Base-by-base conservation (phyloP, 1,140 invertebrate genomes). In the Trialeurodes vaporariorum region DNA sequence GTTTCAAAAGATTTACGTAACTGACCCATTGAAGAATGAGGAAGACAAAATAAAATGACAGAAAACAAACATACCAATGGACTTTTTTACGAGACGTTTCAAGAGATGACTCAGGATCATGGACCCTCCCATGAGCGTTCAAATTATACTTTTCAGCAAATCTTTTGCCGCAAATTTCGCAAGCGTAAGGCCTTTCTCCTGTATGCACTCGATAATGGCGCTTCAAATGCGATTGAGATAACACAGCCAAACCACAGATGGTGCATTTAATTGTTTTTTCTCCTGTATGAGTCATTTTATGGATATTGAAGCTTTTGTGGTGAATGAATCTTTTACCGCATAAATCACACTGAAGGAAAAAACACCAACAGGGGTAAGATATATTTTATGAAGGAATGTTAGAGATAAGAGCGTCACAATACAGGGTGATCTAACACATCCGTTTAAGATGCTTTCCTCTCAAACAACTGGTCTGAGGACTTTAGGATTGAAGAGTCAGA, bases 181-280 rank as follows among this genome's bases (percentile, higher is more conserved):
- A 89, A 65, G 76, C 80, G 72, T 85, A 87, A 2, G 84, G 84
- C 75, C 85, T 85, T 75, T 88, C 86, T 21, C 85, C 84, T 0
- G 85, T 87, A 72, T 88, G 86, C 2, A 83, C 84, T 49, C 85
- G 79, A 73, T 86, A 79, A 72, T 88, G 87, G 9, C 85, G 79
- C 76, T 85, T 85, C 69, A 86, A 80, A 75, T 87, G 85, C 68
- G 84, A 86, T 71, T 81, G 81, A 65, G 84, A 85, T 72, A 85
- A 79, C 27, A 86, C 78, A 65, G 79, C 80, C 60, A 83, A 77
- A 61, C 83, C 80, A 73, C 85, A 87, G 68, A 83, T 77, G 73
- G 79, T 76, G 75, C 85, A 87, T 69, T 82, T 77, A 74, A 85
- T 83, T 66, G 81, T 80, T 77, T 86, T 85, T 70, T 84, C 76